Percentiles rank a stretch among this genome's conserved stretches.
phyloP scores from a whole-genome alignment of 2,888 invertebrate genomes.

The Xanthia togata region DNA sequence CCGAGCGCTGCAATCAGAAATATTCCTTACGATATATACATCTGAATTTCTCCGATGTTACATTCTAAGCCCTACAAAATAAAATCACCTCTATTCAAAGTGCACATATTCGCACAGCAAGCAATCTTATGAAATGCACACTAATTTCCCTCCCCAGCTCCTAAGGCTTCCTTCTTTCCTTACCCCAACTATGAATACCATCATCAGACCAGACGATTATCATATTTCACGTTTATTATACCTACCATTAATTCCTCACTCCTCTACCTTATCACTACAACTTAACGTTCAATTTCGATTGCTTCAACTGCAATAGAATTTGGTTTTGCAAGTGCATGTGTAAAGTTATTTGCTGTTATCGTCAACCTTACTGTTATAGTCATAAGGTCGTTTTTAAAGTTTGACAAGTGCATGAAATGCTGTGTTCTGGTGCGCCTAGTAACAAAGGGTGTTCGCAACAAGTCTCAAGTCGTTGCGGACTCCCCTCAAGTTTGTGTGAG shows the following conservation, averaged over 20 bases:
- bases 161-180: slow-evolving; percentile 81
- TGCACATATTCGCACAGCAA: slow-evolving; percentile 59
- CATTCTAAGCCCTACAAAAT: slow-evolving; percentile 20
- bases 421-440: slow-evolving; percentile 71
- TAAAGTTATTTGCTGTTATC: slow-evolving; percentile 22
- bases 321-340: slow-evolving; percentile 42
- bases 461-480: slow-evolving; percentile 81
- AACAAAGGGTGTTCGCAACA: slow-evolving; percentile 81
- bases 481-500: slow-evolving; percentile 80
- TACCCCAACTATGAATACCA: slow-evolving; percentile 86
- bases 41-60: too few relatives aligned
- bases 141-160: slow-evolving; percentile 78
- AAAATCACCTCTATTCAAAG: slow-evolving; percentile 38
- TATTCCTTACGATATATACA: too few relatives aligned
- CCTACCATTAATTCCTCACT: slow-evolving; percentile 10
- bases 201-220: slow-evolving; percentile 87
- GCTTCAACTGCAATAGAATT: background rate
- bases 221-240: slow-evolving; percentile 83
- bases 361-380: background rate
- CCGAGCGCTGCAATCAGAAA: too few relatives aligned
- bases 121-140: slow-evolving; percentile 78
- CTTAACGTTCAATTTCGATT: slow-evolving; percentile 48
- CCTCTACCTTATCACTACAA: slow-evolving; percentile 24
- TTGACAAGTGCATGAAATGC: slow-evolving; percentile 8
- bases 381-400: slow-evolving; percentile 39